Conservation (phyloP, 2,888 invertebrate species). For the Ectemnius cavifrons region DNA sequence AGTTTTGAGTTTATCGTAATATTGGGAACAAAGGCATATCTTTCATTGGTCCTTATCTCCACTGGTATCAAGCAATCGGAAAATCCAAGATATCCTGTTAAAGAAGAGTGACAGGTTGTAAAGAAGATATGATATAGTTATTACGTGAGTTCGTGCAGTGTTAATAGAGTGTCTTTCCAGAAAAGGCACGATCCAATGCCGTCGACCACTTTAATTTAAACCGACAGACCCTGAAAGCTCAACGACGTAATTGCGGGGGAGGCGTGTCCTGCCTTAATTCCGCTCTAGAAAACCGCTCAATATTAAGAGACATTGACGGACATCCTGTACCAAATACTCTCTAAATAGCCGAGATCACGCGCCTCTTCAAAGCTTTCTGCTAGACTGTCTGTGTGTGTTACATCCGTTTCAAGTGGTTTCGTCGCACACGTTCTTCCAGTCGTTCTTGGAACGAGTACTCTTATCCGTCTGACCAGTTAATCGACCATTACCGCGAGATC, state of each 20-base stretch:
- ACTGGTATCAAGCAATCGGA: no score
- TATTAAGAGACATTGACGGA: slow-evolving; percentile 67
- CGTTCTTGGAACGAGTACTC: no score
- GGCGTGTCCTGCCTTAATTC: slow-evolving; percentile 60
- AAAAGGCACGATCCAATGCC: slow-evolving; percentile 30
- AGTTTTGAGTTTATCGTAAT: no score
- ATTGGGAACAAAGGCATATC: no score
- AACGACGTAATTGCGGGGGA: slow-evolving; percentile 69
- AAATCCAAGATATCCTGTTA: no score
- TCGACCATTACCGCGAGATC: no score
- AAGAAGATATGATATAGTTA: no score
- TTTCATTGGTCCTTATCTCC: no score
- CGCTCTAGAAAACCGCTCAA: slow-evolving; percentile 68
- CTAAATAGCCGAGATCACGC: slow-evolving; percentile 70
- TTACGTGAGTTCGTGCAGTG: no score
- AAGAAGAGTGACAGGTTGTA: no score
- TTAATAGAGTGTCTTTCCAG: slow-evolving; percentile 14
- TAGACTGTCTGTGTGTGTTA: neutral
- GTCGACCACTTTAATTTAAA: slow-evolving; percentile 18
- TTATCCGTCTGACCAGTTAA: no score
- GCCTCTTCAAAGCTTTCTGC: slow-evolving; percentile 49
- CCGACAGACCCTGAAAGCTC: slow-evolving; percentile 56
- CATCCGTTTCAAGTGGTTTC: slow-evolving; percentile 10
- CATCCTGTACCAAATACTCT: slow-evolving; percentile 72
- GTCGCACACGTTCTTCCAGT: neutral